Base-by-base conservation (phyloP, 2,797 vertebrate species). In the Eremophila alpestris region DNA sequence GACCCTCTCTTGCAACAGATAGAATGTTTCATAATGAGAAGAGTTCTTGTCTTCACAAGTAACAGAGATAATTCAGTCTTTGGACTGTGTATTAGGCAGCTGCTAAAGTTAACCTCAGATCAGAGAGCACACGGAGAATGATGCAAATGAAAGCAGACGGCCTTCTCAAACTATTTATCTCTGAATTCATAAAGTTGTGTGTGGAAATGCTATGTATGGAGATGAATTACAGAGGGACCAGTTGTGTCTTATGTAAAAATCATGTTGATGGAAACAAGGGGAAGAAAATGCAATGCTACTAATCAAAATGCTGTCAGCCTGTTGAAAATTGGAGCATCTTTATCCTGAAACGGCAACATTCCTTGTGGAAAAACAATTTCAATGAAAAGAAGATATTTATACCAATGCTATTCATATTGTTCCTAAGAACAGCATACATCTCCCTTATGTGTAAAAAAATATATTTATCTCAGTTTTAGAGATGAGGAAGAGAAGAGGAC, bases 91-190 rank as follows among this genome's bases (percentile, higher is more conserved):
- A 88, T 83, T 86, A 84, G 77, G 75, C 74, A 95, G 67, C 74
- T 94, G 82, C 49, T 92, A 67, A 85, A 82, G 81, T 81, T 55
- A 88, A 40, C 34, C 38, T 83, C 43, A 82, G 63, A 91, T 67
- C 64, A 85, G 56, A 84, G 52, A 64, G 29, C 56, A 60, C 40
- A 40, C 1, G 3, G 29, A 93, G 45, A 91, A 74, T 88, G 55
- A 93, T 71, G 70, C 17, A 94, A 91, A 95, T 83, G 80, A 90
- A 94, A 93, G 69, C 52, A 58, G 87, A 86, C 2, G 3, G 58
- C 68, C 45, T 94, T 95, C 69, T 83, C 62, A 94, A 86, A 80
- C 29, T 59, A 68, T 89, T 89, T 88, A 69, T 65, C 40, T 93
- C 85, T 67, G 48, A 93, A 60, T 71, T 90, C 13, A 45, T 69